Conservation (phyloP, 1,140 invertebrate genomes). For the Lutraria rhynchaena region DNA sequence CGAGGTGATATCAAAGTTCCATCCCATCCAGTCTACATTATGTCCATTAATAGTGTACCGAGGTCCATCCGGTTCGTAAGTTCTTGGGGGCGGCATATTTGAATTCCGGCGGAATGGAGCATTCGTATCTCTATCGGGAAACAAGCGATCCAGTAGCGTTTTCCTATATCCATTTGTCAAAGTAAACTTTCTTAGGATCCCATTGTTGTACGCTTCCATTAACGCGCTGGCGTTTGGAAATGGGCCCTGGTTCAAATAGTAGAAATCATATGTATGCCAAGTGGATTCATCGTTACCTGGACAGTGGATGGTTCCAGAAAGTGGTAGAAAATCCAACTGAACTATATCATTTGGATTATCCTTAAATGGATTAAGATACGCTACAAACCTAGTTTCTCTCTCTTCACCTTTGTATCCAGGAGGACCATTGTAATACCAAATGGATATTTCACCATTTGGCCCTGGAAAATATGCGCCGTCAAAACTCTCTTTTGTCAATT, state of each 20-base stretch:
- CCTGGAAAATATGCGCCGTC: constrained; percentile 48
- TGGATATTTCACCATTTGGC: constrained; percentile 52
- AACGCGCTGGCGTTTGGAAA: constrained; percentile 63
- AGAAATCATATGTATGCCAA: constrained; percentile 57
- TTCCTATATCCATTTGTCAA: constrained; percentile 48
- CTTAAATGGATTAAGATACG: constrained; percentile 1
- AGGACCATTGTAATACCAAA: constrained; percentile 61
- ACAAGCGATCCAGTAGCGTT: constrained; percentile 44
- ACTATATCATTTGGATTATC: constrained; percentile 59
- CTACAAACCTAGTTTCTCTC: constrained; percentile 60
- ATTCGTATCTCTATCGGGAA: constrained; percentile 43
- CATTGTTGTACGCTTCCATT: constrained; percentile 51
- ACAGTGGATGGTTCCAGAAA: constrained; percentile 64
- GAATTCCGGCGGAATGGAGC: constrained; percentile 54
- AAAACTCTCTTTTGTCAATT: constrained; percentile 68
- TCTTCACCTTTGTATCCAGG: constrained; percentile 45
- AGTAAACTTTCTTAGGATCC: constrained; percentile 51
- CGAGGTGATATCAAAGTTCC: constrained; percentile 68
- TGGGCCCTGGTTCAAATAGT: constrained; percentile 63
- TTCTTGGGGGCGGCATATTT: constrained; percentile 53
- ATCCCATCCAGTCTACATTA: constrained; percentile 69
- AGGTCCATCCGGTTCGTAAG: constrained; percentile 68
- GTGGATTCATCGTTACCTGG: constrained; percentile 54
- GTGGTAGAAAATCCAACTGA: constrained; percentile 64
- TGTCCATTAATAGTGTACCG: constrained; percentile 66